Percentiles rank a stretch among this genome's conserved stretches.
Conservation (phyloP, 2,888 invertebrate genomes). For the Galeopsomyia nigrocyanea region DNA sequence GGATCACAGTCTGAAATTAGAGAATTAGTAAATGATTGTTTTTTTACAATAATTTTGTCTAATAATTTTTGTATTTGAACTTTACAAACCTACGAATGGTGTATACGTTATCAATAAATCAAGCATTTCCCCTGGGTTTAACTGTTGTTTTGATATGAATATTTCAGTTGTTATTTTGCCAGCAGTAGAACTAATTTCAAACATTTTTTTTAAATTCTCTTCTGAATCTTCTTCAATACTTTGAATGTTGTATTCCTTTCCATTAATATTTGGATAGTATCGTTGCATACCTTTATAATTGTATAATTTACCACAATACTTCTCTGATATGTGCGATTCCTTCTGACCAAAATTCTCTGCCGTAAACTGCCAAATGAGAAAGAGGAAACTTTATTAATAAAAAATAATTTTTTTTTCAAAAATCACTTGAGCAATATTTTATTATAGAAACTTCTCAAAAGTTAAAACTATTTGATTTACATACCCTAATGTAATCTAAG, state of each 20-base stretch:
- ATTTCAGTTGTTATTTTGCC: constrained; percentile 68
- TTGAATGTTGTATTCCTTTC: constrained; percentile 51
- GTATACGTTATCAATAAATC: constrained; percentile 70
- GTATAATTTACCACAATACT: constrained; percentile 65
- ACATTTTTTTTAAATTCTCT: neutral
- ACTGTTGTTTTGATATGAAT: constrained; percentile 63
- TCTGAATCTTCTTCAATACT: constrained; percentile 4
- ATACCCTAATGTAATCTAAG: constrained; percentile 70
- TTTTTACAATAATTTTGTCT: neutral
- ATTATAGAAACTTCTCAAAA: neutral
- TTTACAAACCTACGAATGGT: constrained; percentile 65
- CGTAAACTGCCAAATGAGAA: constrained; percentile 60
- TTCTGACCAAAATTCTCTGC: constrained; percentile 56
- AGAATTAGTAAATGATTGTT: neutral
- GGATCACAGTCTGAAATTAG: constrained; percentile 24
- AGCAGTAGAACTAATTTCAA: constrained; percentile 47
- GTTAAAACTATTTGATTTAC: neutral
- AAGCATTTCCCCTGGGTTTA: constrained; percentile 59
- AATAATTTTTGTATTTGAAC: neutral
- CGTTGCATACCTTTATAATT: constrained; percentile 10
- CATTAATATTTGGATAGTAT: constrained; percentile 45
- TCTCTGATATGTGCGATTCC: constrained; percentile 48
- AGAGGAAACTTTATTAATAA: constrained; percentile 30
- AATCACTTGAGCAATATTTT: no score
- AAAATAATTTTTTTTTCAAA: neutral